Base-by-base conservation (phyloP, 2,797 vertebrate genomes). In the Hybognathus amarus region DNA sequence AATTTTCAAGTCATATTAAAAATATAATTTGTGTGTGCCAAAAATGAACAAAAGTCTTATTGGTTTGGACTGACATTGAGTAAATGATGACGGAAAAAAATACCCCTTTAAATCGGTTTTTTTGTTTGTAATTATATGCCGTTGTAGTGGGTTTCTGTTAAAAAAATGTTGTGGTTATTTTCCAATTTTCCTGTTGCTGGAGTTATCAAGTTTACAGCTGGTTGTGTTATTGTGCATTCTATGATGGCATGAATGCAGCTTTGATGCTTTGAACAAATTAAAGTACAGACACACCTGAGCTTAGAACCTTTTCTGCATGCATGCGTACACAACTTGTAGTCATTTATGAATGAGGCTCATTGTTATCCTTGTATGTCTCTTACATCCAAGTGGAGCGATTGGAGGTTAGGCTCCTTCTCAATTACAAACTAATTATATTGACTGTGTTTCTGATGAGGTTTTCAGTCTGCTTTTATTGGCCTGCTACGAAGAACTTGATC, bases 381-480 rank as follows among this genome's bases (percentile, higher is more conserved):
- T 76, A 11, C 9, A 20, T 45, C 6, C 1, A 5, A 30, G 38
- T 63, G 24, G 38, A 30, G n/a, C 15, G 12, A 42, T 69, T 22
- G 20, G 22, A 69, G 20, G 38, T 12, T 69, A 22, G 38, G 22
- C 38, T 69, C 56, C 61, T 66, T 30, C 27, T 66, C 20, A 78
- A 66, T 67, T 50, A 67, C 40, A 67, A 52, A 52, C 27, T 2
- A 66, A 52, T 79, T 36, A 36, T 78, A 18, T 67, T 64, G 27
- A 66, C 10, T 2, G 36, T 54, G 71, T 66, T 79, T 79, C 4
- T 66, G 77, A 67, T 79, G 42, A 79, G 38, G 24, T 52, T 79
- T 67, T 67, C 61, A 33, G 20, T 67, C 61, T 66, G 59, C 59
- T 77, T 13, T 45, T 77, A 63, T 66, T 47, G 27, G 11, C 6